Percentiles rank a stretch among this genome's conserved stretches.
Evolutionary conservation across 2,113 vertebrate genomes (phyloP).

Genomic region (Phylloscopus trochiloides): DNA sequence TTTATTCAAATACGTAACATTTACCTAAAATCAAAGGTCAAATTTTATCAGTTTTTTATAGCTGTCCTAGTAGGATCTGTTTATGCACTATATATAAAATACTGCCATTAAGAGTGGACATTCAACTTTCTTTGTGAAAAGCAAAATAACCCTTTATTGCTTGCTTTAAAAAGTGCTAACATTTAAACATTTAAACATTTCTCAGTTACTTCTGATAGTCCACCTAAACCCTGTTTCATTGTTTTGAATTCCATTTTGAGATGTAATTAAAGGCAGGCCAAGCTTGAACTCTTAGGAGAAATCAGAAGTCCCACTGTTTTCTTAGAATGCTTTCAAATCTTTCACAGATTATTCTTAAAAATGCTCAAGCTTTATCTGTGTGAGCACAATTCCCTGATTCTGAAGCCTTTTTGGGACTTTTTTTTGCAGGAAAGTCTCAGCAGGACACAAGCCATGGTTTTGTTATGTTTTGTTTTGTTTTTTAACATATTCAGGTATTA

Average conservation of each 20-base stretch:
- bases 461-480: rapidly evolving
- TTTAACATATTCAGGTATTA: background rate
- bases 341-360: background rate
- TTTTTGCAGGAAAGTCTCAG: background rate
- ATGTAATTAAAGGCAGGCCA: background rate
- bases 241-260: background rate
- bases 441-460: background rate
- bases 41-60: slow-evolving; percentile 18
- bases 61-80: background rate
- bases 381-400: background rate
- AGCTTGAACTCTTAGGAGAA: background rate
- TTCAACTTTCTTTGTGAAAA: background rate
- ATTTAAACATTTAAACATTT: background rate
- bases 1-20: slow-evolving; percentile 43
- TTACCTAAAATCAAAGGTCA: slow-evolving; percentile 49
- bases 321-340: background rate
- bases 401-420: background rate
- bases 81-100: background rate
- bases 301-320: background rate
- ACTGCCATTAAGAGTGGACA: background rate
- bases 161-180: background rate
- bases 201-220: background rate
- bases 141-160: background rate
- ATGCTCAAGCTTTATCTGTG: background rate
- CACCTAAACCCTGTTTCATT: background rate